phyloP scores from a whole-genome alignment of 2,888 invertebrate species.

The Clepsis dumicolana region DNA sequence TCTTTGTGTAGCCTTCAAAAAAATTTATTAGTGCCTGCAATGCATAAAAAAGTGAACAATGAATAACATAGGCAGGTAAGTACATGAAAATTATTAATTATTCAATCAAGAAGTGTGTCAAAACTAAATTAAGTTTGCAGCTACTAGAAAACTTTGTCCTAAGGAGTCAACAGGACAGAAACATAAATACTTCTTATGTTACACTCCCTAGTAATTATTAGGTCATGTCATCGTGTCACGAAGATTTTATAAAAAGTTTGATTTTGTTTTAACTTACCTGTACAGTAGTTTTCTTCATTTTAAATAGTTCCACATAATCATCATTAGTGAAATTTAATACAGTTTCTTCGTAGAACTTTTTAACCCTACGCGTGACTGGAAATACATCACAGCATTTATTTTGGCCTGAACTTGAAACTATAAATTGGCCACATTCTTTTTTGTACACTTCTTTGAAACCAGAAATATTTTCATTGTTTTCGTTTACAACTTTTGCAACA shows the following conservation, averaged over 20 bases:
- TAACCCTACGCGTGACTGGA: slow-evolving; percentile 47
- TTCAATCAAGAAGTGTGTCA: no score
- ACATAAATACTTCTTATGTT: no score
- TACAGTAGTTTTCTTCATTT: slow-evolving; percentile 71
- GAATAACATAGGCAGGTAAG: not conserved
- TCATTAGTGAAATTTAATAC: slow-evolving; percentile 63
- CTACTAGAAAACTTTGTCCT: no score
- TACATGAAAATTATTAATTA: not conserved
- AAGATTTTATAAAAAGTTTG: not conserved
- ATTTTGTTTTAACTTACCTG: slow-evolving; percentile 57
- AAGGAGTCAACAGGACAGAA: no score
- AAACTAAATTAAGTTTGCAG: no score
- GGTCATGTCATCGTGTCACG: no score
- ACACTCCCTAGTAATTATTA: no score
- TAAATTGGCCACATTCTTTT: slow-evolving; percentile 53
- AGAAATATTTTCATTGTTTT: slow-evolving; percentile 69
- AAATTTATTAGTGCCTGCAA: slow-evolving; percentile 66
- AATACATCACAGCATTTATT: slow-evolving; percentile 40
- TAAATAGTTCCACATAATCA: slow-evolving; percentile 67
- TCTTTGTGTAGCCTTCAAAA: slow-evolving; percentile 59
- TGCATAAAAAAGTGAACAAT: not conserved
- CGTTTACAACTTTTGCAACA: slow-evolving; percentile 69
- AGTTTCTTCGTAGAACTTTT: slow-evolving; percentile 64
- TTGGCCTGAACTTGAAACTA: slow-evolving; percentile 46
- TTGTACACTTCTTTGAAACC: slow-evolving; percentile 57